Evolutionary conservation across 2,797 vertebrate genomes (phyloP), one percentile per base, ranked within the genome.

Genomic region (Carapus acus): DNA sequence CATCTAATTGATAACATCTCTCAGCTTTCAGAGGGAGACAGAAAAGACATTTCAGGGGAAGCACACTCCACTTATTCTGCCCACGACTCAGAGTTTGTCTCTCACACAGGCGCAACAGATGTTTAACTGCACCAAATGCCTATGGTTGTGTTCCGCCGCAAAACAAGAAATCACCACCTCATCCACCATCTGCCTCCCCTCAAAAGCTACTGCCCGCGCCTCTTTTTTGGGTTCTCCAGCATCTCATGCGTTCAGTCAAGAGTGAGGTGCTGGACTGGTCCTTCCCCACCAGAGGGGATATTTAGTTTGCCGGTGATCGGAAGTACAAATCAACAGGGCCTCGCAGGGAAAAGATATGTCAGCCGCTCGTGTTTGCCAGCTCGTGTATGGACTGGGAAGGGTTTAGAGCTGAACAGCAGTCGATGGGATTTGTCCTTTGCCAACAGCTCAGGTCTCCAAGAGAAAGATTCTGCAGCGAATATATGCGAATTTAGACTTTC

Each of bases 201-300:
- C 53, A 31, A 61, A 38, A 69, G 49, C 63, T 60, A 53, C 3
- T 58, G 45, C 71, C 65, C 64, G 67, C 67, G 67, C 53, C 38
- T 61, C 60, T 63, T 74, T 55, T 74, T n/a, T n/a, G n/a, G n/a
- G 63, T 69, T 65, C 69, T 62, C 1, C 1, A 64, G 49, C 45
- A 21, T 60, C 57, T 60, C 41, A 27, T n/a, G 39, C 54, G 50
- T 61, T 67, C 65, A 54, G 58, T 49, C 49, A 54, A 49, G 64
- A 62, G 19, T 22, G 44, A 15, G 52, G 40, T 23, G 52, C 31
- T 3, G 63, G 65, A 75, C 67, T 74, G 61, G 61, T 65, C 20
- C 34, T 73, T 73, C 71, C 41, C 62, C 61, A 65, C 61, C 34
- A 22, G 77, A 79, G 73, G 55, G 55, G 60, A 76, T 78, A 56